A percentile compares a stretch with the other conserved stretches of the same genome.
These are phyloP conservation scores for Meloidogyne chitwoodi DNA, from an alignment of 1,140 invertebrate genomes.

Conservation along the genomic window DNA sequence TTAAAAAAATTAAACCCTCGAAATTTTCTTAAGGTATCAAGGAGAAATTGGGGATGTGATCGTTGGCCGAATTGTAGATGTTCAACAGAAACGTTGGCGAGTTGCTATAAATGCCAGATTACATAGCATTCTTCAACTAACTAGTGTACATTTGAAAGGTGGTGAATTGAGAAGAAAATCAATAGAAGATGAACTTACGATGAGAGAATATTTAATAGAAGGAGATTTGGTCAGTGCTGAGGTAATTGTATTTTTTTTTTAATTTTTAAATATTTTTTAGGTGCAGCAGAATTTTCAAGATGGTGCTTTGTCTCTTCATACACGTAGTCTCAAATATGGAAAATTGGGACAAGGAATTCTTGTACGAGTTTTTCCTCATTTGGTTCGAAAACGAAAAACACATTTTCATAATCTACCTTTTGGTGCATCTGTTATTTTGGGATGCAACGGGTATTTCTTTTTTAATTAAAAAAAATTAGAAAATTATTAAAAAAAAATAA, in stretches of 20 bases:
- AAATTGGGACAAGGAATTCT: constrained; percentile 84
- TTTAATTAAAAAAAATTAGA: constrained; percentile 63
- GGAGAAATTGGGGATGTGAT: constrained; percentile 94
- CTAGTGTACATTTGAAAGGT: constrained; percentile 91
- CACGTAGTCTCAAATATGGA: constrained; percentile 91
- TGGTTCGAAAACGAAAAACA: constrained; percentile 87
- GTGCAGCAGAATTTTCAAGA: constrained; percentile 87
- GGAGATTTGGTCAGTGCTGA: constrained; percentile 86
- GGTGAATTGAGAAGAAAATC: constrained; percentile 87
- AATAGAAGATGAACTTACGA: constrained; percentile 92
- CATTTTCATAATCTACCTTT: constrained; percentile 89
- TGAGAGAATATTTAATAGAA: constrained; percentile 88
- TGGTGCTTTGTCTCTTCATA: constrained; percentile 85
- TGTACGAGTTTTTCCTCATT: constrained; percentile 77
- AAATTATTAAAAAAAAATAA: background rate
- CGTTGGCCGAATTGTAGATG: constrained; percentile 84
- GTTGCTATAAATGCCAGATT: constrained; percentile 86
- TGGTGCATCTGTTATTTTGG: constrained; percentile 84
- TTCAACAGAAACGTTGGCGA: constrained; percentile 83
- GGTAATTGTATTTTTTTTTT: constrained; percentile 9
- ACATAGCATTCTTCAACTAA: constrained; percentile 80
- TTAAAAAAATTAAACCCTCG: background rate
- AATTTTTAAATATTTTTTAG: constrained; percentile 64
- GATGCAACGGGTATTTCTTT: constrained; percentile 81
- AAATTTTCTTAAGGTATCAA: constrained; percentile 61